phyloP scores from a whole-genome alignment of 2,113 vertebrate genomes.

The Sciurus niger region DNA sequence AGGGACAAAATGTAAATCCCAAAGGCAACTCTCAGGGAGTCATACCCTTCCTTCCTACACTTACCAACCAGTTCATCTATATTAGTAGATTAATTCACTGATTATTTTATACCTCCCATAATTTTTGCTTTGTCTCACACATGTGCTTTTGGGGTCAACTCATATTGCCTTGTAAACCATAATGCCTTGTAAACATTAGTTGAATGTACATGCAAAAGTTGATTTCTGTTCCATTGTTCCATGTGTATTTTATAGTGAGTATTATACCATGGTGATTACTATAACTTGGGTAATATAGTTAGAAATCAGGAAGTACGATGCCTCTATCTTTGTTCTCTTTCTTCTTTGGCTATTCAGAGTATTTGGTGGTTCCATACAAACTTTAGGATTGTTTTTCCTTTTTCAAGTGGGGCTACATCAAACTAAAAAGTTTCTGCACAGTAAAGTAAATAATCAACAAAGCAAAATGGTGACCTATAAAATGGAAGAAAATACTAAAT shows the following conservation, averaged over 20 bases:
- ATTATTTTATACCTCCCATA: no score
- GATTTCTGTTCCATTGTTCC: background rate
- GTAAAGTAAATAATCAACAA: background rate
- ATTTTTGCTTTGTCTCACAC: no score
- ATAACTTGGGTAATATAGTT: background rate
- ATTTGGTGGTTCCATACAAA: background rate
- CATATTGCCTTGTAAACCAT: no score
- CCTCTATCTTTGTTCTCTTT: background rate
- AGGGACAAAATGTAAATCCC: no score
- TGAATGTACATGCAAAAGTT: background rate
- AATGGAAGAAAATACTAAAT: background rate
- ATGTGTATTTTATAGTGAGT: background rate
- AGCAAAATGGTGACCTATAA: background rate
- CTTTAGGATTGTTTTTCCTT: background rate
- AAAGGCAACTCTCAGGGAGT: no score
- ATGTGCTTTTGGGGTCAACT: no score
- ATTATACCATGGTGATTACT: background rate
- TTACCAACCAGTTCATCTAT: no score
- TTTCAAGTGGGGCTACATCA: background rate
- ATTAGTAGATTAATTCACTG: no score
- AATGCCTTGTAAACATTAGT: background rate
- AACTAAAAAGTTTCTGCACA: background rate
- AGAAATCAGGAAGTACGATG: background rate
- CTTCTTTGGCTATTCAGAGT: background rate
- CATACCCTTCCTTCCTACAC: no score